These are phyloP conservation scores for Reinhardtius hippoglossoides DNA, from an alignment of 2,113 vertebrate species.

Conservation along the genomic window DNA sequence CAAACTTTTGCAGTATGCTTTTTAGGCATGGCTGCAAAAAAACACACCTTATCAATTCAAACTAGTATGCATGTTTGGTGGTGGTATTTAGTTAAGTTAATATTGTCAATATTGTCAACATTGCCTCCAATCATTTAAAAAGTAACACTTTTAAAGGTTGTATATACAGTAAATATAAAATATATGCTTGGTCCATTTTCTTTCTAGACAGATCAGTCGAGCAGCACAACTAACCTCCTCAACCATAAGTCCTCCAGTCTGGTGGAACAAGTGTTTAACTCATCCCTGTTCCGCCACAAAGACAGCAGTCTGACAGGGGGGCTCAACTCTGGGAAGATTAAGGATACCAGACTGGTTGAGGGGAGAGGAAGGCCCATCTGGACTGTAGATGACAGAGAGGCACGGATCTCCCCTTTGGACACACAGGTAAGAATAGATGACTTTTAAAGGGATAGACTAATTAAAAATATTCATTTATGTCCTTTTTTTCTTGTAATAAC, in stretches of 20 bases:
- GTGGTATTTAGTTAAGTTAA: neutral
- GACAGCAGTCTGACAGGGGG: constrained; percentile 75
- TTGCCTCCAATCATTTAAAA: neutral
- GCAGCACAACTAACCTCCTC: constrained; percentile 78
- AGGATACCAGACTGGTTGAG: constrained; percentile 86
- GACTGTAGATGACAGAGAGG: constrained; percentile 89
- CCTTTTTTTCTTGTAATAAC: neutral
- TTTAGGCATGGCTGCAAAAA: neutral
- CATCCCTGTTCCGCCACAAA: constrained; percentile 86
- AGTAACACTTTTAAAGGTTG: neutral
- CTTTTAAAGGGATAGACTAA: neutral
- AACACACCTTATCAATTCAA: neutral
- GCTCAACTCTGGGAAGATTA: constrained; percentile 74
- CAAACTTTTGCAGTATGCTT: neutral
- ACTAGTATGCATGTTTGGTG: neutral
- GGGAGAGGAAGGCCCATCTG: constrained; percentile 86
- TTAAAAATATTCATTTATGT: neutral
- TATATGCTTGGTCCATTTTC: constrained; percentile 28
- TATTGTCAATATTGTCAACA: neutral
- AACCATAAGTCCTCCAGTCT: constrained; percentile 87
- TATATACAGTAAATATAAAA: neutral
- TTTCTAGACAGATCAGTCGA: constrained; percentile 86
- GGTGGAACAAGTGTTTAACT: constrained; percentile 94
- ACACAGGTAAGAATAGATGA: constrained; percentile 83
- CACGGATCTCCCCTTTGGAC: constrained; percentile 85